Base-by-base conservation (phyloP, 2,797 vertebrate species). In the Megalops cyprinoides region DNA sequence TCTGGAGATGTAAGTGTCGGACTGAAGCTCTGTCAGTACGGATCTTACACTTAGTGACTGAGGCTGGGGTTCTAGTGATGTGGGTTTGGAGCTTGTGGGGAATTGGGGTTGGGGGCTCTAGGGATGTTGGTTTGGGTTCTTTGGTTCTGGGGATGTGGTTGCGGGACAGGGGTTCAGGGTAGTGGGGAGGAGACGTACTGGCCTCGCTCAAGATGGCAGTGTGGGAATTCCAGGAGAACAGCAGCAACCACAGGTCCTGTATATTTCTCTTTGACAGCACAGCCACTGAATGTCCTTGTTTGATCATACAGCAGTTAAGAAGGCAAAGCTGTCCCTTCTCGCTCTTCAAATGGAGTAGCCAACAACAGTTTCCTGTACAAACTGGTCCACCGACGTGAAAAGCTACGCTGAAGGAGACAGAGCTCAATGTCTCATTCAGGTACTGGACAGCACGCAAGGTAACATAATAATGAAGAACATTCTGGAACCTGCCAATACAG, bases 21-120 rank as follows among this genome's bases (percentile, higher is more conserved):
- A n/a, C n/a, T n/a, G n/a, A n/a, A n/a, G n/a, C n/a, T n/a, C n/a
- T n/a, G n/a, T n/a, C n/a, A n/a, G n/a, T n/a, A n/a, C n/a, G n/a
- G n/a, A n/a, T n/a, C n/a, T n/a, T n/a, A n/a, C n/a, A n/a, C n/a
- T n/a, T n/a, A n/a, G n/a, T n/a, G n/a, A n/a, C n/a, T n/a, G n/a
- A n/a, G n/a, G n/a, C n/a, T 46, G n/a, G n/a, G n/a, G n/a, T n/a
- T n/a, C n/a, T n/a, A n/a, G n/a, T n/a, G n/a, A n/a, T n/a, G n/a
- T n/a, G n/a, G n/a, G n/a, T n/a, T n/a, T n/a, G n/a, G n/a, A n/a
- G n/a, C n/a, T n/a, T n/a, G n/a, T n/a, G n/a, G n/a, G n/a, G n/a
- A n/a, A n/a, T n/a, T 49, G 12, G 77, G 82, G n/a, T 76, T 74
- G 79, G 79, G 76, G 51, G 15, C 48, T n/a, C n/a, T n/a, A n/a